Base-by-base conservation (phyloP, 2,888 invertebrate species). In the Mimumesa dahlbomi region DNA sequence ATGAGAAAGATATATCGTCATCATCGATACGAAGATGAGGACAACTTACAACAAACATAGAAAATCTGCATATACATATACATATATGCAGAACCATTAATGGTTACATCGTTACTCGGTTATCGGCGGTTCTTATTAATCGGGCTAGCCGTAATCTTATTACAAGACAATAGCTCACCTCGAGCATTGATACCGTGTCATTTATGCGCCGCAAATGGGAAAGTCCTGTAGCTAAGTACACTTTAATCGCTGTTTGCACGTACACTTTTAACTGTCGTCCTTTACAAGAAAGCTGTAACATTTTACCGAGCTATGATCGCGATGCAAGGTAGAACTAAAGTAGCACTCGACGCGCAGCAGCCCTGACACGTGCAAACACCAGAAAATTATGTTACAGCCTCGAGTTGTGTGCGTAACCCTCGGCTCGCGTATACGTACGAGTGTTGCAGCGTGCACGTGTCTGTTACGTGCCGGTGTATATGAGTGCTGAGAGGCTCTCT, bases 291-390 rank as follows among this genome's bases (percentile, higher is more conserved):
- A 42, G 52, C 43, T 34, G 58, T 53, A 66, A 54, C 59, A 40
- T 50, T 70, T 56, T 40, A 34, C 54, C 21, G 16, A 19, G 50
- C 36, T 14, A 34, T 48, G 46, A 48, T 52, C 62, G 16, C 43
- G 43, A 48, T 22, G 19, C 50, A 16, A 42, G 42, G 56, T 25
- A 42, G 38, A 71, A 57, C 58, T 62, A 59, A 73, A 71, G 73
- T 72, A 59, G 73, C 66, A 54, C 73, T 62, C 61, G 56, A 18
- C 45, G 48, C 31, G 52, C 68, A 52, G 52, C 72, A 82, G 68
- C 82, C 82, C 80, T 82, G 82, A 82, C 82, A 82, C 76, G 76
- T 75, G 82, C 81, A 81, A 82, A 77, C 77, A 81, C 73, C 82
- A 83, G 82, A 82, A 82, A 83, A 82, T 77, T 79, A 75, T 82